Evolutionary conservation across 2,113 vertebrate genomes (phyloP).

Genomic region (Cyanoliseus patagonus): DNA sequence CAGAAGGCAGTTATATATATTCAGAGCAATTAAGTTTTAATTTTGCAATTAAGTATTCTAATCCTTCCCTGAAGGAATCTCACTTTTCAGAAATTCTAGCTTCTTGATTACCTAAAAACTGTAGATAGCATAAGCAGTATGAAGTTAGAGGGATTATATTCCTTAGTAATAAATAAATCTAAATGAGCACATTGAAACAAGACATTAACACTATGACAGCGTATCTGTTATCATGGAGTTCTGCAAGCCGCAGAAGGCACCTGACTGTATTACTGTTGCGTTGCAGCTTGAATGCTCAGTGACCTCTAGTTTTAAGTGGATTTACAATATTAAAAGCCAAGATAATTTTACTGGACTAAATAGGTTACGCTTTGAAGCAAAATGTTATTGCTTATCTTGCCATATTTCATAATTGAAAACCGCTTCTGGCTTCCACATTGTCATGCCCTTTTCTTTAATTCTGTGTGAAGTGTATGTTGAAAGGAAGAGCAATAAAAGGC

Average conservation of each 20-base stretch:
- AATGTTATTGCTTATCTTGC: background rate
- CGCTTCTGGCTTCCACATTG: background rate
- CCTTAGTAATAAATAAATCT: background rate
- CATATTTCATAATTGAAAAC: background rate
- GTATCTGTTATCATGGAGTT: background rate
- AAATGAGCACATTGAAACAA: background rate
- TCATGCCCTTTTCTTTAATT: conserved; percentile 5
- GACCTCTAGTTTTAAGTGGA: background rate
- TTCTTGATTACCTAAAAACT: background rate
- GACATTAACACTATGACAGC: background rate
- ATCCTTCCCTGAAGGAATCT: background rate
- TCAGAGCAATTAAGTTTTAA: background rate
- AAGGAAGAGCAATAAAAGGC: background rate
- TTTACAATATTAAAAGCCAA: background rate
- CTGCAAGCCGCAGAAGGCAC: background rate
- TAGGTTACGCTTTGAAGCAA: background rate
- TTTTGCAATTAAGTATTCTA: background rate
- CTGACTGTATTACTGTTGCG: background rate
- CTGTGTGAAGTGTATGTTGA: background rate
- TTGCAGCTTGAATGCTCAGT: background rate
- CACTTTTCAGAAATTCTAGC: background rate
- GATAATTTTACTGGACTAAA: background rate
- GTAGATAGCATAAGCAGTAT: background rate
- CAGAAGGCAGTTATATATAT: background rate
- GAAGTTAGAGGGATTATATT: background rate